Conservation (phyloP, 2,113 vertebrate species). For the Syngnathoides biaculeatus region DNA sequence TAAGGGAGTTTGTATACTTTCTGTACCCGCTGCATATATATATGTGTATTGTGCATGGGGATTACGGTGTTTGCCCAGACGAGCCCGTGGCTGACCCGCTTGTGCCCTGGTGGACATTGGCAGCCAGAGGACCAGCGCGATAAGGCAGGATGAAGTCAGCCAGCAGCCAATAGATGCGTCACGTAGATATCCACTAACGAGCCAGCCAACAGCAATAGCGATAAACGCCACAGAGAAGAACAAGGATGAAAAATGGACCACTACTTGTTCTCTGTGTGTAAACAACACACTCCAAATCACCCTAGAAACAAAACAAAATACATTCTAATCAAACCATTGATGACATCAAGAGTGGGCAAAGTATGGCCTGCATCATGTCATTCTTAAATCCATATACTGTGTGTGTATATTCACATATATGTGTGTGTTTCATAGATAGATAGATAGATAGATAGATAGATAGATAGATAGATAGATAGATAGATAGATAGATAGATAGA, state of each 20-base stretch:
- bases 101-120: neutral
- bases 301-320: neutral
- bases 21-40: too few relatives aligned
- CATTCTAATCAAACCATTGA: neutral
- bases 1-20: too few relatives aligned
- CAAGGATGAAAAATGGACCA: neutral
- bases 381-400: too few relatives aligned
- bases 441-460: too few relatives aligned
- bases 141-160: neutral
- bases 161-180: neutral
- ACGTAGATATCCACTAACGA: neutral
- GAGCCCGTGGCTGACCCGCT: neutral
- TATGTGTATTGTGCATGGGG: too few relatives aligned
- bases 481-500: too few relatives aligned
- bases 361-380: too few relatives aligned
- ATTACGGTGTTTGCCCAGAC: neutral
- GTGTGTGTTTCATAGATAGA: too few relatives aligned
- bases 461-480: too few relatives aligned
- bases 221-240: neutral
- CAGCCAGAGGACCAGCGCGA: neutral
- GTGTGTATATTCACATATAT: too few relatives aligned
- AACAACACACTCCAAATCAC: neutral
- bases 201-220: neutral
- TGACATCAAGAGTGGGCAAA: too few relatives aligned
- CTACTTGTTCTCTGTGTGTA: neutral